Percentiles rank a stretch among this genome's conserved stretches.
These are phyloP conservation scores for Cataglyphis cursor DNA, from an alignment of 2,888 invertebrate species.

Conservation along the genomic window DNA sequence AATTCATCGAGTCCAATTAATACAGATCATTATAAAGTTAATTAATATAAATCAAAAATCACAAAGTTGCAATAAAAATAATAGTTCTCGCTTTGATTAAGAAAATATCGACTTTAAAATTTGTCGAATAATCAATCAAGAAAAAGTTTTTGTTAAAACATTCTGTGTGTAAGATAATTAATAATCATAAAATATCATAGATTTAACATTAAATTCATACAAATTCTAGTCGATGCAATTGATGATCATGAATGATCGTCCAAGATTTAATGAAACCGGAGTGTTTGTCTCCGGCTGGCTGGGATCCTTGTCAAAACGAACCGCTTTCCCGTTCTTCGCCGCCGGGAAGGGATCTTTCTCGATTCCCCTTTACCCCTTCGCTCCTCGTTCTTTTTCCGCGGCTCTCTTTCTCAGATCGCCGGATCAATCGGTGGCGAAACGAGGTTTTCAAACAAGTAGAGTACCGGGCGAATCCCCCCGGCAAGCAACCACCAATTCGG, in stretches of 20 bases:
- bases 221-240: background rate
- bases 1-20: background rate
- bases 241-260: background rate
- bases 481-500: slow-evolving; percentile 26
- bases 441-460: slow-evolving; percentile 57
- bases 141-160: background rate
- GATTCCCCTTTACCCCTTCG: background rate
- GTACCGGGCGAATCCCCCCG: slow-evolving; percentile 32
- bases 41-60: background rate
- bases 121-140: background rate
- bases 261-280: slow-evolving; percentile 4
- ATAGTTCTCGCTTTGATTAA: background rate
- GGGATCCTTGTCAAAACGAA: slow-evolving; percentile 34
- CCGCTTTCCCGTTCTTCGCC: slow-evolving; percentile 5
- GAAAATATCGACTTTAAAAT: background rate
- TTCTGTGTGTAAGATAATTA: background rate
- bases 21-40: background rate
- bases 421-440: slow-evolving; percentile 57
- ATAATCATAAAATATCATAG: background rate
- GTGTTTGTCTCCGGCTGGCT: background rate
- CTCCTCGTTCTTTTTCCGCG: background rate
- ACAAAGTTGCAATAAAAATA: background rate
- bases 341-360: background rate
- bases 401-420: slow-evolving; percentile 48
- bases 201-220: background rate